phyloP scores from a whole-genome alignment of 2,888 invertebrate species.

The Nymphalis polychloros region DNA sequence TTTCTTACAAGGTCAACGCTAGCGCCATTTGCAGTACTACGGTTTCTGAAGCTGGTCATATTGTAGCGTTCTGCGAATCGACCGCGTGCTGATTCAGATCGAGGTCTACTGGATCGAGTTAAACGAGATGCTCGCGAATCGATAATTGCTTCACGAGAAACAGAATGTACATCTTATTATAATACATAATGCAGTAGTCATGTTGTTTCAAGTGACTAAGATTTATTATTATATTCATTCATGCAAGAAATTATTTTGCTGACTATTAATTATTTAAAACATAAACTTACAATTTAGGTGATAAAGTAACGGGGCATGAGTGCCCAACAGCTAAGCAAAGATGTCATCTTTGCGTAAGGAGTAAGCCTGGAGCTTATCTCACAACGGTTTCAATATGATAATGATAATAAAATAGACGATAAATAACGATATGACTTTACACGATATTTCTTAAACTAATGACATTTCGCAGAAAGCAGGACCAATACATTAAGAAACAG shows the following conservation, averaged over 20 bases:
- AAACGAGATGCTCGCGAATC: constrained; percentile 55
- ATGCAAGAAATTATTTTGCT: background rate
- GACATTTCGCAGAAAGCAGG: constrained; percentile 21
- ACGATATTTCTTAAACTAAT: constrained; percentile 8
- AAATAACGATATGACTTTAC: background rate
- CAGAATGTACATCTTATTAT: constrained; percentile 18
- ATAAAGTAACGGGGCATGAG: no score
- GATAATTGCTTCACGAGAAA: constrained; percentile 49
- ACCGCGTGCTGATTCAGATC: constrained; percentile 72
- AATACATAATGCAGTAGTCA: constrained; percentile 19
- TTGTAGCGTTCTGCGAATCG: constrained; percentile 59
- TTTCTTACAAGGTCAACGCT: constrained; percentile 30
- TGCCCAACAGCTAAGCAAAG: no score
- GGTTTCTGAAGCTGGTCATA: constrained; percentile 40
- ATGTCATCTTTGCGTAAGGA: no score
- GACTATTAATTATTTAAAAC: no score
- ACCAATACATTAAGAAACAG: constrained; percentile 39
- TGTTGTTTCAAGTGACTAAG: background rate
- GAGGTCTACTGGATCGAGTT: constrained; percentile 67
- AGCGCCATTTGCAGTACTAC: constrained; percentile 27
- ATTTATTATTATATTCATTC: constrained; percentile 19
- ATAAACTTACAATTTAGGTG: no score
- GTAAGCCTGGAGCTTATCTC: no score
- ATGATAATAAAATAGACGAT: background rate
- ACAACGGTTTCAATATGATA: no score